Evolutionary conservation across 37 sponge, comb jelly and placozoan species (phyloP).

Genomic region (Spongilla lacustris): DNA sequence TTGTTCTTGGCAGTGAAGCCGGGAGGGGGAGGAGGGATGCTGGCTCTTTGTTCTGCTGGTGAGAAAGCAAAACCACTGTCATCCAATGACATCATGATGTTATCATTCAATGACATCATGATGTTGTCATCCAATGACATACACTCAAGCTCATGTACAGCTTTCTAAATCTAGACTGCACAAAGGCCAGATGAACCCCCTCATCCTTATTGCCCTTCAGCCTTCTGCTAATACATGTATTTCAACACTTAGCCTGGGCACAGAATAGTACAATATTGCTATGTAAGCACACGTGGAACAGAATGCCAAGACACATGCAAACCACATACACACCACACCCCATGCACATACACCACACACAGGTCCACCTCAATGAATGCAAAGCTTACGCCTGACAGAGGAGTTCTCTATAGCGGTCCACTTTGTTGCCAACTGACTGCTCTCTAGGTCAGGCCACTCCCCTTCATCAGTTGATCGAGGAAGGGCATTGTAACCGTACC

Average conservation of each 20-base stretch:
- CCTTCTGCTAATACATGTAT: no score
- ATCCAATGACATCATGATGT: no score
- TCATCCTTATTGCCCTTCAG: no score
- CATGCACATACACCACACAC: not conserved
- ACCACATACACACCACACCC: not conserved
- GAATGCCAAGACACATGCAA: not conserved
- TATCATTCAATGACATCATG: no score
- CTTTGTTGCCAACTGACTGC: not conserved
- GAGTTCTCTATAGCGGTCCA: not conserved
- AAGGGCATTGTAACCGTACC: constrained; percentile 7
- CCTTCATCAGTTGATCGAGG: constrained; percentile 4
- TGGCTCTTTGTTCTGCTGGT: not conserved
- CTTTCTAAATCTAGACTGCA: no score
- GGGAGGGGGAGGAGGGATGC: constrained; percentile 39
- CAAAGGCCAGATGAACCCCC: no score
- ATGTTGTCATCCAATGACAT: no score
- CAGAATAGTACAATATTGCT: no score
- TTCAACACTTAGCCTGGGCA: no score
- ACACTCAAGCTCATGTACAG: no score
- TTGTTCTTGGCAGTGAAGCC: constrained; percentile 41
- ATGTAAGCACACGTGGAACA: not conserved
- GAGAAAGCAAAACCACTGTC: not conserved
- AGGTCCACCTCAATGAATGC: not conserved
- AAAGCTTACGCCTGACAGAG: not conserved
- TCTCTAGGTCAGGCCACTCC: not conserved